These are phyloP conservation scores for Marmota monax DNA, from an alignment of 2,113 vertebrate species.

Conservation along the genomic window DNA sequence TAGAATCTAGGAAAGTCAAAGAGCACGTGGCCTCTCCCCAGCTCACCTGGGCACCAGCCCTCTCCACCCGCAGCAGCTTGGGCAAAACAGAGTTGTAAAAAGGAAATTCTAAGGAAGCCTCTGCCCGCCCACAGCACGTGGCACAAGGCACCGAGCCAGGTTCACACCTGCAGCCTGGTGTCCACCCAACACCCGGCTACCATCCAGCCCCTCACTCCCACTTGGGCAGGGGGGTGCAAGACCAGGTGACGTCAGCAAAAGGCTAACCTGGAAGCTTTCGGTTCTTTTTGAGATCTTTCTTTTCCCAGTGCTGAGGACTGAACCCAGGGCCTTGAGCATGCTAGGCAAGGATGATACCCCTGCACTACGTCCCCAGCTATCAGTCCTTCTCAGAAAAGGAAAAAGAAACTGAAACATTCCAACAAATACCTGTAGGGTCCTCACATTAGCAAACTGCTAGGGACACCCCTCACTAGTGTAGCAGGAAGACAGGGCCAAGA, in stretches of 20 bases:
- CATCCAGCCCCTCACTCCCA: neutral
- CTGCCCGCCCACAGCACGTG: fast-evolving
- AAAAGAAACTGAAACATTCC: neutral
- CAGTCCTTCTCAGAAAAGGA: neutral
- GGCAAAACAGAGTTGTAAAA: neutral
- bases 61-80: neutral
- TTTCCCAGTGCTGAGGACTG: too few species aligned
- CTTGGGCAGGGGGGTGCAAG: fast-evolving
- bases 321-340: too few species aligned
- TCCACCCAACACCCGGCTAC: neutral
- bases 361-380: too few species aligned
- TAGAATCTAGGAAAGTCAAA: neutral
- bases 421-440: neutral
- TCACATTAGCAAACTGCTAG: neutral
- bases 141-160: fast-evolving
- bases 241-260: neutral
- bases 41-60: neutral
- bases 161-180: neutral
- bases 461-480: neutral
- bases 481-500: neutral
- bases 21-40: neutral
- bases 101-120: neutral
- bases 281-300: neutral
- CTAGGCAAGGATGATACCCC: too few species aligned
- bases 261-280: neutral